phyloP scores from a whole-genome alignment of 2,113 vertebrate genomes.

The Rattus rattus region DNA sequence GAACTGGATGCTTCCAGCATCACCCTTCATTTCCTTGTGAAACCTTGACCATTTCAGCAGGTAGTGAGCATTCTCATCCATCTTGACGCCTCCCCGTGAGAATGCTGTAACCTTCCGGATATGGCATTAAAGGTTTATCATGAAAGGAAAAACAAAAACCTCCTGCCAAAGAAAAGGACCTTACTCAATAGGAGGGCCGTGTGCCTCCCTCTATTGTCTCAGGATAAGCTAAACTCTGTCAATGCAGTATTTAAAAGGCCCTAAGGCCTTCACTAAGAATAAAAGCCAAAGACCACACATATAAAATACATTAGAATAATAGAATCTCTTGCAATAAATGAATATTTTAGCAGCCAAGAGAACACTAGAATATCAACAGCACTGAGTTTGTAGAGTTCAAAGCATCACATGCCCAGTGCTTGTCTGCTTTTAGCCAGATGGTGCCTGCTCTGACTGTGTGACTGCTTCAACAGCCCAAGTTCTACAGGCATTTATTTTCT shows the following conservation, averaged over 20 bases:
- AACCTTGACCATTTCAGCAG: background rate
- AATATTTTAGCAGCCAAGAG: background rate
- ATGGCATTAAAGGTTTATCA: background rate
- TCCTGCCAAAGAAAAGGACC: conserved; percentile 3
- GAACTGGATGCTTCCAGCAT: background rate
- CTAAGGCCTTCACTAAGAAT: background rate
- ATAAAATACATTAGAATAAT: background rate
- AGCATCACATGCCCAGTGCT: background rate
- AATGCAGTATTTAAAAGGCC: background rate
- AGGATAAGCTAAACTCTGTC: background rate
- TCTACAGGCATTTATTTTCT: background rate
- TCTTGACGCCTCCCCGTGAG: background rate
- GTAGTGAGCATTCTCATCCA: background rate
- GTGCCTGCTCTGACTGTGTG: background rate
- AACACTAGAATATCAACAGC: background rate
- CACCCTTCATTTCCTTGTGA: background rate
- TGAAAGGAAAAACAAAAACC: background rate
- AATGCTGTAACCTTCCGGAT: background rate
- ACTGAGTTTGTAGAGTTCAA: background rate
- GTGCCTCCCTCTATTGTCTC: conserved; percentile 25
- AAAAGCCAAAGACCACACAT: conserved; percentile 28
- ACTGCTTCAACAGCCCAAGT: background rate
- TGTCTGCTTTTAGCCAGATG: background rate
- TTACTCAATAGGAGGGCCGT: background rate
- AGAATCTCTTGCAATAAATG: conserved; percentile 8